Conservation (phyloP, 2,888 invertebrate species). For the Eupeodes luniger region DNA sequence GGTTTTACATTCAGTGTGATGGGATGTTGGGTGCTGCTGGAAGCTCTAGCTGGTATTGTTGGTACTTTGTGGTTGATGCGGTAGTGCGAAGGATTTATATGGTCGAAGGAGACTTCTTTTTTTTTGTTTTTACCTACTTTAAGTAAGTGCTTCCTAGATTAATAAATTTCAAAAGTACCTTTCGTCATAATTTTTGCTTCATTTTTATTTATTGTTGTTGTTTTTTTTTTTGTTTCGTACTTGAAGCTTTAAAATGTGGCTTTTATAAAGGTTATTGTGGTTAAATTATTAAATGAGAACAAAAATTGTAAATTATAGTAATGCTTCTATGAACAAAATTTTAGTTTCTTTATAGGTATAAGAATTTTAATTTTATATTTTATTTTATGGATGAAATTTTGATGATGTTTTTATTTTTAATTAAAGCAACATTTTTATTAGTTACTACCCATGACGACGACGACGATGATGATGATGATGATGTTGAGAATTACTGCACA, state of each 20-base stretch:
- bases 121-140: neutral
- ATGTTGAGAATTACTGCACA: too few species aligned
- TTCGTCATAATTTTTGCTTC: neutral
- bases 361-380: too few species aligned
- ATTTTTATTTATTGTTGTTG: neutral
- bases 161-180: conserved; percentile 11
- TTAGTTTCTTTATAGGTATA: too few species aligned
- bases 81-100: neutral
- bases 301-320: too few species aligned
- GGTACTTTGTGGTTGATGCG: too few species aligned
- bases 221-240: neutral
- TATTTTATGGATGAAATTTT: too few species aligned
- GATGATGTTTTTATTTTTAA: too few species aligned
- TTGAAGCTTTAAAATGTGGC: neutral
- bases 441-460: too few species aligned
- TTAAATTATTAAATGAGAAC: too few species aligned
- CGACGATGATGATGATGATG: too few species aligned
- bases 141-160: conserved; percentile 19
- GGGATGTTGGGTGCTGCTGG: neutral
- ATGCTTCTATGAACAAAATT: too few species aligned
- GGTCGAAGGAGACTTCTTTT: neutral
- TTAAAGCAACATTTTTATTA: too few species aligned
- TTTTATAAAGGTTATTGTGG: neutral
- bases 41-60: neutral
- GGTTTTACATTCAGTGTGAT: neutral